Percentiles rank a stretch among this genome's conserved stretches.
Conservation (phyloP, 2,113 vertebrate species). For the Pholis gunnellus region DNA sequence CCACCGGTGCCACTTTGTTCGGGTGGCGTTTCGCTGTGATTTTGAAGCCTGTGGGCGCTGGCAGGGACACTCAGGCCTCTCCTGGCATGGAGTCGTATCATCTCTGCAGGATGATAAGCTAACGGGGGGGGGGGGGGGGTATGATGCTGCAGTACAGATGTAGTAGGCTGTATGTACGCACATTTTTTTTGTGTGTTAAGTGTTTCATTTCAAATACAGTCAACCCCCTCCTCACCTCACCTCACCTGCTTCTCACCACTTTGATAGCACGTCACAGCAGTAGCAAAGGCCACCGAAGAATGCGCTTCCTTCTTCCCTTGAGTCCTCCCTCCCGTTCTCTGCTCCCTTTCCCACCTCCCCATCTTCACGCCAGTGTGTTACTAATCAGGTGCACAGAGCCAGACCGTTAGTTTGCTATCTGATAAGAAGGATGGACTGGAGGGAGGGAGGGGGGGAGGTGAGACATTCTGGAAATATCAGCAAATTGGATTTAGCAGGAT, state of each 20-base stretch:
- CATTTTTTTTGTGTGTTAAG: neutral
- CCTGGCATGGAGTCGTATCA: slow-evolving; percentile 45
- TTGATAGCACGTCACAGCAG: slow-evolving; percentile 9
- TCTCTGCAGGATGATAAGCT: slow-evolving; percentile 57
- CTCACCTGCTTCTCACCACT: neutral
- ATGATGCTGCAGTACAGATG: slow-evolving; percentile 14
- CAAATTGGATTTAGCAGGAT: slow-evolving; percentile 74
- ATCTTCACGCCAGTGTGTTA: slow-evolving; percentile 42
- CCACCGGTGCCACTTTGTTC: slow-evolving; percentile 57
- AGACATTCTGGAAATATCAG: slow-evolving; percentile 67
- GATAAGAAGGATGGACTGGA: slow-evolving; percentile 60
- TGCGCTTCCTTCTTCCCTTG: slow-evolving; percentile 8
- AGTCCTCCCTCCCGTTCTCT: slow-evolving; percentile 7
- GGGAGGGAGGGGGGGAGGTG: neutral
- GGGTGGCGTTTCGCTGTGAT: slow-evolving; percentile 56
- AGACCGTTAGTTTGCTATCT: slow-evolving; percentile 71
- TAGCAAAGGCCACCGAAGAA: slow-evolving; percentile 15
- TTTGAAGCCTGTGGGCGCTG: slow-evolving; percentile 58
- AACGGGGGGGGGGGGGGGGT: slow-evolving; percentile 11
- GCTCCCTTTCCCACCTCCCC: slow-evolving; percentile 3
- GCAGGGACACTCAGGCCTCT: slow-evolving; percentile 52
- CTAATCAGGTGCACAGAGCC: slow-evolving; percentile 62
- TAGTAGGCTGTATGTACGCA: neutral
- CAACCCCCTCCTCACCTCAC: neutral
- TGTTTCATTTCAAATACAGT: neutral